Percentiles rank a stretch among this genome's conserved stretches.
phyloP scores from a whole-genome alignment of 2,797 vertebrate genomes.

The Perodicticus potto region DNA sequence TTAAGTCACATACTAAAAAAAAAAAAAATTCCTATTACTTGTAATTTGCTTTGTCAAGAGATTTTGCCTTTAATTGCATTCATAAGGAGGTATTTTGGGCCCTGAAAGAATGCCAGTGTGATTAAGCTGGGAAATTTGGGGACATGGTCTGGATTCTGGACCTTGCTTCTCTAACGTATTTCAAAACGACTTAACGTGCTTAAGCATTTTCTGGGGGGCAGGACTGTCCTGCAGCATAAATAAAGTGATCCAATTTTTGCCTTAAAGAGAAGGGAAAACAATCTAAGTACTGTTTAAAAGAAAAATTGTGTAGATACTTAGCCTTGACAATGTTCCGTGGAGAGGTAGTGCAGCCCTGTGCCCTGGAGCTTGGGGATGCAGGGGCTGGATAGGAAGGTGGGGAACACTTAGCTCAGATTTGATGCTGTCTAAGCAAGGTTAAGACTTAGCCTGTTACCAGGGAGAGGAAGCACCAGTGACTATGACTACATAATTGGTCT shows the following conservation, averaged over 20 bases:
- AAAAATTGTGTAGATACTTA: no score
- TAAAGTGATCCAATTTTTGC: background rate
- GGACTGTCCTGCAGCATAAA: background rate
- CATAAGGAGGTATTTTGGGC: background rate
- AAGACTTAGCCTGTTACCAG: conserved; percentile 40
- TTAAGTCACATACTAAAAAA: background rate
- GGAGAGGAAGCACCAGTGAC: conserved; percentile 37
- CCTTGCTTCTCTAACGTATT: background rate
- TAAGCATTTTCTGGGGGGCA: background rate
- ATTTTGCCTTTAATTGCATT: background rate
- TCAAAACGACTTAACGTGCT: background rate
- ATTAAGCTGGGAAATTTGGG: background rate
- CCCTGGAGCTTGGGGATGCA: background rate
- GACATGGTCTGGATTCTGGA: background rate
- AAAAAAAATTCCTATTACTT: background rate
- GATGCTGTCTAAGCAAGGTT: conserved; percentile 51
- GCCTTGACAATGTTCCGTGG: background rate
- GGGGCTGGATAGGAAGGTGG: background rate
- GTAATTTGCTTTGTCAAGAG: conserved; percentile 21
- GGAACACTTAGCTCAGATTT: background rate
- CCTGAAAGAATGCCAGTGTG: background rate
- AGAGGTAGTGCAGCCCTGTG: background rate
- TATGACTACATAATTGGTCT: conserved; percentile 50
- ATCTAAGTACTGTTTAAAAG: background rate
- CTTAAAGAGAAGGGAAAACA: background rate